Evolutionary conservation across 2,888 invertebrate genomes (phyloP), one percentile per base, ranked within the genome.

Genomic region (Andrena marginata): DNA sequence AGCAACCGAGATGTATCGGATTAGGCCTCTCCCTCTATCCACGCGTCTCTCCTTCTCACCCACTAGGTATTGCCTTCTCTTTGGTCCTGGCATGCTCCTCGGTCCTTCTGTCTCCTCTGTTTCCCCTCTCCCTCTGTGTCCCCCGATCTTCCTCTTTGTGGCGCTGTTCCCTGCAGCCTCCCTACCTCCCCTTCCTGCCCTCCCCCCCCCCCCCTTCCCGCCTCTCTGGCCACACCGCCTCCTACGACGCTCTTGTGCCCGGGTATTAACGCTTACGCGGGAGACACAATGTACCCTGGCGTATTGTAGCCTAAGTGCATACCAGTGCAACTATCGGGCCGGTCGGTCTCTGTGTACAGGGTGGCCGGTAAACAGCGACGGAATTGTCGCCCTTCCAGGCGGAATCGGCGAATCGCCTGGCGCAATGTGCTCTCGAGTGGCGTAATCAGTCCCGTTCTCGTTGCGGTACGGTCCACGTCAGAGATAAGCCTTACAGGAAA

Each of bases 191-290:
- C n/a, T 2, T 42, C 33, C 29, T 48, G 8, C 33, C 8, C 2
- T 7, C 8, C 8, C 2, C 54, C 2, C 7, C 1, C 0, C 54
- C 0, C 56, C 64, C 54, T n/a, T n/a, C n/a, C 62, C 26, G 42
- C 59, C 73, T 33, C 68, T 51, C 49, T 49, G 31, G 20, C 48
- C 56, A 3, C 73, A 29, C 64, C 71, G 5, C 76, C 74, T 20
- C 62, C 69, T 10, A 49, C 68, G n/a, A 49, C 62, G 68, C 71
- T 76, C 74, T 71, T 78, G 78, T 77, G 78, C 79, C 56, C 69
- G 73, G 73, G 88, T 87, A 87, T 87, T 88, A 88, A 85, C 88
- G 88, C 84, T 88, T 87, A 87, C 83, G 86, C 62, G 80, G 82
- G 83, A 80, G 80, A 84, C 80, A 88, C 84, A 88, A 85, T 88